These are phyloP conservation scores for Thalassaphorura encarpata DNA, from an alignment of 1,140 invertebrate species.

Conservation along the genomic window DNA sequence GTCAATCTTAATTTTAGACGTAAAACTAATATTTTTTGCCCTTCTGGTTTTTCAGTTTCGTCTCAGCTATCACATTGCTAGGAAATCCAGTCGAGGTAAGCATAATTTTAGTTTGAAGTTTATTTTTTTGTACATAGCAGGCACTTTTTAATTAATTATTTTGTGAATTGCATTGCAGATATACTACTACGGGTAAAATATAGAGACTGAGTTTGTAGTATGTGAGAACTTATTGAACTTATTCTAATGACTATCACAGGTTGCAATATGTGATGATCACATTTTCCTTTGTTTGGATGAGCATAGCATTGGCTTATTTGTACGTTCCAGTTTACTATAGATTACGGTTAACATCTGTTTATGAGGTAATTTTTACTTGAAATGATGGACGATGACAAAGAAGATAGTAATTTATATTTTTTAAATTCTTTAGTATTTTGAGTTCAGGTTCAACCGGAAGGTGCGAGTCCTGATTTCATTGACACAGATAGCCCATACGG, in stretches of 20 bases:
- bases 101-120: too few species aligned
- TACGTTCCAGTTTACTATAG: slow-evolving; percentile 46
- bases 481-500: slow-evolving; percentile 65
- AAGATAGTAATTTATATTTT: not conserved
- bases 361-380: slow-evolving; percentile 53
- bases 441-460: slow-evolving; percentile 53
- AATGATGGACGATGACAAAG: not conserved
- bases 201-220: not conserved
- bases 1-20: not conserved
- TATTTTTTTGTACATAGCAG: not conserved
- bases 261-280: slow-evolving; percentile 36
- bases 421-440: slow-evolving; percentile 51
- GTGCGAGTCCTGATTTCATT: slow-evolving; percentile 57
- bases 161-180: too few species aligned
- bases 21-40: not conserved
- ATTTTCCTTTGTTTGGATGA: slow-evolving; percentile 37
- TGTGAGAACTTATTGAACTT: not conserved
- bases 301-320: slow-evolving; percentile 39
- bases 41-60: slow-evolving; percentile 37
- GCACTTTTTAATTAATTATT: too few species aligned
- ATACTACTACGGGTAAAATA: slow-evolving; percentile 41
- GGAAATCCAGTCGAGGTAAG: slow-evolving; percentile 45
- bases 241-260: slow-evolving; percentile 36
- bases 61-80: slow-evolving; percentile 47
- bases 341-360: slow-evolving; percentile 55